phyloP scores from a whole-genome alignment of 2,113 vertebrate species.

The Bambusicola thoracicus region DNA sequence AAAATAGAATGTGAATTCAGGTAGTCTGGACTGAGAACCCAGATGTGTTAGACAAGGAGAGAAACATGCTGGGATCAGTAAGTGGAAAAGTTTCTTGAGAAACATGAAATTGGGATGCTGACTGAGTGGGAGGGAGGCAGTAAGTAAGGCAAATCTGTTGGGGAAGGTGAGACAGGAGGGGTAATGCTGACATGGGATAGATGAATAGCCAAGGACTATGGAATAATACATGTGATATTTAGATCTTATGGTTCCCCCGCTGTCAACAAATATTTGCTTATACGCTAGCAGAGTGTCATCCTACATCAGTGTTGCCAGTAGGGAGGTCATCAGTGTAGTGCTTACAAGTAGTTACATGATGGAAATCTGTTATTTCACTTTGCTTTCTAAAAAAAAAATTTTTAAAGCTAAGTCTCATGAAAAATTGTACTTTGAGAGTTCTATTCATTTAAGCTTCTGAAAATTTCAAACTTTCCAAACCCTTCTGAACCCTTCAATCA shows the following conservation, averaged over 20 bases:
- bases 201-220: not conserved
- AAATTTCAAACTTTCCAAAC: conserved; percentile 13
- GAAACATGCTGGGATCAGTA: not conserved
- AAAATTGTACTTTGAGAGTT: not conserved
- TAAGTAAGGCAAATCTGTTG: conserved; percentile 19
- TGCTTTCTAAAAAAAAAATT: not conserved
- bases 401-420: not conserved
- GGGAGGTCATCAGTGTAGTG: not conserved
- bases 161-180: not conserved
- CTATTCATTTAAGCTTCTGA: not conserved
- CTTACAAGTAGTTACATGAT: not conserved
- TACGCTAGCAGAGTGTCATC: conserved; percentile 31
- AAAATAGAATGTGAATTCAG: not conserved
- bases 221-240: not conserved
- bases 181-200: not conserved
- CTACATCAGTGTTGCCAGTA: not conserved
- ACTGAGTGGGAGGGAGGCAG: not conserved
- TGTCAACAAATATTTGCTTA: conserved; percentile 41
- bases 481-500: not conserved
- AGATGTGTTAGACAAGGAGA: not conserved
- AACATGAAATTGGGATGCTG: not conserved
- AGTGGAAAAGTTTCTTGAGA: not conserved
- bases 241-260: conserved; percentile 8
- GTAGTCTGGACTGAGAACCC: not conserved
- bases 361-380: conserved; percentile 41